phyloP scores from a whole-genome alignment of 2,888 invertebrate genomes.

The Ichneumoninae sp. region DNA sequence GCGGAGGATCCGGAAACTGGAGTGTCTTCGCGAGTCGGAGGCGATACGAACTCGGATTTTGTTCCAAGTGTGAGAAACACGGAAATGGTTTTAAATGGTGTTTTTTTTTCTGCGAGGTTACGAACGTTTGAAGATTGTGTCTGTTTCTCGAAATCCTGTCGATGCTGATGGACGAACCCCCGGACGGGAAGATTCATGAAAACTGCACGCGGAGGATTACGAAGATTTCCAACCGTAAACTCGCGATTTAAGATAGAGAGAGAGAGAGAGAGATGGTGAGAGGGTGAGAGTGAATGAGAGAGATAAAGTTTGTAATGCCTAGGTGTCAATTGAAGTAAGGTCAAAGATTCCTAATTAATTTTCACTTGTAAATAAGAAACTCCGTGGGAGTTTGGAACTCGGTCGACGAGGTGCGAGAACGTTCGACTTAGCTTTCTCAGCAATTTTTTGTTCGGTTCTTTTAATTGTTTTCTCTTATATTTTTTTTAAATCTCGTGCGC shows the following conservation, averaged over 20 bases:
- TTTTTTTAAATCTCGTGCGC: not conserved
- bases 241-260: conserved; percentile 23
- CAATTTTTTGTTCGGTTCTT: not conserved
- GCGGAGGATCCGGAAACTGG: not conserved
- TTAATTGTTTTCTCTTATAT: conserved; percentile 8
- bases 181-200: not conserved
- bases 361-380: conserved; percentile 64
- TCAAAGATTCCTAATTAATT: conserved; percentile 66
- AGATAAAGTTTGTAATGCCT: conserved; percentile 62
- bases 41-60: not conserved
- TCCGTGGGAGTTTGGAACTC: conserved; percentile 46
- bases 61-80: conserved; percentile 25
- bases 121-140: conserved; percentile 17
- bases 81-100: conserved; percentile 24
- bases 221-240: conserved; percentile 1
- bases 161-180: conserved; percentile 17
- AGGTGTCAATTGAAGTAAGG: conserved; percentile 67
- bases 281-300: not conserved
- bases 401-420: conserved; percentile 55
- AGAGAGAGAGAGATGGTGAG: too few relatives aligned
- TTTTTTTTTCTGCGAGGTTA: conserved; percentile 12
- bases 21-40: not conserved
- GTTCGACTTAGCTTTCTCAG: conserved; percentile 5
- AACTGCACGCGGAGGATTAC: conserved; percentile 14
- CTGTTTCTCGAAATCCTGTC: conserved; percentile 19